phyloP scores from a whole-genome alignment of 2,113 vertebrate genomes.

The Microcebus tavaratra region DNA sequence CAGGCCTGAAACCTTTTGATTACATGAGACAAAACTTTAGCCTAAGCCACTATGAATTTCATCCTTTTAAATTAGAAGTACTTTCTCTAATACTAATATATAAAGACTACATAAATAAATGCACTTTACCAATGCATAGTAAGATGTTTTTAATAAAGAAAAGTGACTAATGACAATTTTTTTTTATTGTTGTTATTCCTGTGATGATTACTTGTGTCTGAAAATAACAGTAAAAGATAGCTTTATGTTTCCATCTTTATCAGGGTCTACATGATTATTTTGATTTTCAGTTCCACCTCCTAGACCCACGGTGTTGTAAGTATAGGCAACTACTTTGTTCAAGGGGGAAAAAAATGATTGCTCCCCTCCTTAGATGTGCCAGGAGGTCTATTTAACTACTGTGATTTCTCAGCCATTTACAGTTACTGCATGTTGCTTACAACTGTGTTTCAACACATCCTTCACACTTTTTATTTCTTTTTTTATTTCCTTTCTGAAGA shows the following conservation, averaged over 20 bases:
- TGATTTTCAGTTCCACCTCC: neutral
- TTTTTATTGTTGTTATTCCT: neutral
- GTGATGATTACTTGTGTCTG: neutral
- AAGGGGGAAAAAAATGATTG: neutral
- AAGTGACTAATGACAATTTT: neutral
- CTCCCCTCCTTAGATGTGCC: slow-evolving; percentile 33
- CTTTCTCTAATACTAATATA: neutral
- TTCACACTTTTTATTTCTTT: slow-evolving; percentile 50
- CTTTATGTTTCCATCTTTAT: neutral
- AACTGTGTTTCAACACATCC: slow-evolving; percentile 49
- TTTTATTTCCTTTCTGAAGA: slow-evolving; percentile 29
- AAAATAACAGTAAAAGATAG: neutral
- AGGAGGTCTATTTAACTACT: slow-evolving; percentile 61
- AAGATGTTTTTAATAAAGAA: neutral
- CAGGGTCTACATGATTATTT: neutral
- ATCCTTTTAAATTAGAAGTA: neutral
- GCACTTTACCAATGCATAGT: neutral
- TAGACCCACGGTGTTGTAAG: neutral
- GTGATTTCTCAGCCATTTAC: slow-evolving; percentile 61
- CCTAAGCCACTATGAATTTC: neutral
- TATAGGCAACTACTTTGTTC: slow-evolving; percentile 29
- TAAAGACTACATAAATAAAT: neutral
- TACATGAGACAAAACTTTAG: neutral
- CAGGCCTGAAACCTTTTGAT: neutral
- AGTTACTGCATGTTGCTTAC: slow-evolving; percentile 56